These are phyloP conservation scores for Prolemur simus DNA, from an alignment of 2,113 vertebrate genomes.

Conservation along the genomic window DNA sequence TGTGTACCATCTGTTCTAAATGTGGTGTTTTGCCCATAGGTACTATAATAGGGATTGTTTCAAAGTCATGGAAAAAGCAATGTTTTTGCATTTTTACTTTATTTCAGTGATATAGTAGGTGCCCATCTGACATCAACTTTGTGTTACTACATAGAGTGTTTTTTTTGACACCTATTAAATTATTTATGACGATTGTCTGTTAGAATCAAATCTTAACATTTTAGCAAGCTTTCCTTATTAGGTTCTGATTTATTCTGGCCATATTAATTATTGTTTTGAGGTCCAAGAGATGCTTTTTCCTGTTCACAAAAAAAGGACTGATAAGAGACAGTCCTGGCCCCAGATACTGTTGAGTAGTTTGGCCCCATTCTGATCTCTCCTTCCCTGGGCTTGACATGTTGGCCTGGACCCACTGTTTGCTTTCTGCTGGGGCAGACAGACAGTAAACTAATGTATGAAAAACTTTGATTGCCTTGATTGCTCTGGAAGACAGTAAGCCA, in stretches of 20 bases:
- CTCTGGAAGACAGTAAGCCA: background rate
- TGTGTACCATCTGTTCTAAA: background rate
- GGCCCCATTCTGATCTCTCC: rapidly evolving
- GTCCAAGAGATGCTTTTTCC: background rate
- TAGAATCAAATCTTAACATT: background rate
- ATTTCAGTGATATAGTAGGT: background rate
- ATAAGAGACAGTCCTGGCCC: background rate
- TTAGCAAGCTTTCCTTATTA: background rate
- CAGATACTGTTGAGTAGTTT: background rate
- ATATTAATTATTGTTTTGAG: background rate
- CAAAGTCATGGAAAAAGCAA: background rate
- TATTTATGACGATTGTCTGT: background rate
- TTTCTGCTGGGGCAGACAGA: background rate
- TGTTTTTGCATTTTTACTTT: background rate
- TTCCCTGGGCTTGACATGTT: background rate
- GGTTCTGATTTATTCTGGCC: background rate
- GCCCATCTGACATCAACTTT: background rate
- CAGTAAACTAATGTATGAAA: background rate
- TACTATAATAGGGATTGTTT: background rate
- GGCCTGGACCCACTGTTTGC: background rate
- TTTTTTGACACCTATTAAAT: background rate
- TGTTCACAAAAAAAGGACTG: background rate
- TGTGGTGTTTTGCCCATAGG: background rate
- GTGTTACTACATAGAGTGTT: background rate
- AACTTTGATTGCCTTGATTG: background rate